Evolutionary conservation across 2,888 invertebrate genomes (phyloP), one percentile per base, ranked within the genome.

Genomic region (Ochlodes sylvanus): DNA sequence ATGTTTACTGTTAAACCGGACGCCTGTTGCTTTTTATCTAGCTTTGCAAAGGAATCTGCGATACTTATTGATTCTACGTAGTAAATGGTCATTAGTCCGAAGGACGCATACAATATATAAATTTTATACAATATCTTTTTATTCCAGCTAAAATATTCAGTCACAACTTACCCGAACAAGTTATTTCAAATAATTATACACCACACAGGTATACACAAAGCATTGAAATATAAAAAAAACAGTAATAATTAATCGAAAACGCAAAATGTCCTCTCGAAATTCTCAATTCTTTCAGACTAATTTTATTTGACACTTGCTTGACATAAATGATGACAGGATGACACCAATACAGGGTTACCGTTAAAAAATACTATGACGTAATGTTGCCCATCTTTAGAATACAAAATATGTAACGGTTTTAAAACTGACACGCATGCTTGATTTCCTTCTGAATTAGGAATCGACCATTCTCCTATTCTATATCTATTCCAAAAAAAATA

Each of bases 1-100:
- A 38, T 57, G 42, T 63, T 63, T 62, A 68, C 68, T 42, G 68
- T 63, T 67, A 68, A 21, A 41, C 32, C 44, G 47, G 38, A 55
- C 34, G 15, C 3, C 0, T 4, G 54, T 32, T 10, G 17, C 17
- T 60, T 68, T 68, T 62, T 62, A 44, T 66, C 66, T 54, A 42
- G 7, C 14, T 42, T 42, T 32, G 65, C 21, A 38, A 6, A 58
- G 19, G 14, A 58, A 58, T 58, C 32, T 42, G 50, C 42, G 27
- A 27, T 42, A 42, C 14, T 9, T 17, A 15, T 38, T 54, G 34
- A 41, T n/a, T 60, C 27, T 9, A 50, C 17, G 17, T 15, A 27
- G 17, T 50, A 44, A 66, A 17, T 52, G 52, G 14, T 54, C 42
- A 41, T 44, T 60, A 44, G 17, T n/a, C 44, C 21, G 32, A 67